Base-by-base conservation (phyloP, 2,888 invertebrate species). In the Gonocerus acuteangulatus region DNA sequence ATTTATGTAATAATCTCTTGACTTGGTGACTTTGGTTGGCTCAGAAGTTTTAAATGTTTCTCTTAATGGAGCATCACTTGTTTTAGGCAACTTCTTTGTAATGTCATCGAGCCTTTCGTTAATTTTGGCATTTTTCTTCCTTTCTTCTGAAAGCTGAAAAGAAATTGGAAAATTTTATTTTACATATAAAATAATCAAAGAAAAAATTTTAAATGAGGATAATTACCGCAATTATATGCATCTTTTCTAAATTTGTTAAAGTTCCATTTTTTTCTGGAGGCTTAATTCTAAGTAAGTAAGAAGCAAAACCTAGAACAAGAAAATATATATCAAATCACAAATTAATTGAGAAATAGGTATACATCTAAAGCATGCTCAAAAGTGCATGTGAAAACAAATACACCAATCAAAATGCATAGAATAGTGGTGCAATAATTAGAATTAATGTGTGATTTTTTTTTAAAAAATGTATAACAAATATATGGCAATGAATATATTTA, bases 281-380 rank as follows among this genome's bases (percentile, higher is more conserved):
- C 32, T 57, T 34, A 27, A 47, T 22, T 34, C 57, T 57, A 23
- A 57, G 22, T 45, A 57, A 57, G 45, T 57, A 47, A 57, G 57
- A 57, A 57, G 57, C 44, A 47, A 45, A 57, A 22, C 57, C 57
- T 57, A 39, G 19, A 52, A 52, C 19, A 57, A 57, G 22, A 45
- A 57, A 44, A 49, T 19, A 9, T n/a, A 27, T 49, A n/a, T n/a
- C n/a, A 48, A 48, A 3, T 19, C 4, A 22, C 9, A 48, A 48
- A 48, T 21, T 6, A 48, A 19, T 16, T 15, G 6, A 48, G 13
- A 19, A 48, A 48, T 44, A 44, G 11, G 11, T 9, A 9, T 34
- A 34, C 11, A 9, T 34, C 11, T 6, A 11, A 34, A 34, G 6
- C 34, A 34, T 34, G 34, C 34, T 11, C 34, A 9, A 9, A 34